phyloP scores from a whole-genome alignment of 1,140 invertebrate species.

The Agraylea sexmaculata region DNA sequence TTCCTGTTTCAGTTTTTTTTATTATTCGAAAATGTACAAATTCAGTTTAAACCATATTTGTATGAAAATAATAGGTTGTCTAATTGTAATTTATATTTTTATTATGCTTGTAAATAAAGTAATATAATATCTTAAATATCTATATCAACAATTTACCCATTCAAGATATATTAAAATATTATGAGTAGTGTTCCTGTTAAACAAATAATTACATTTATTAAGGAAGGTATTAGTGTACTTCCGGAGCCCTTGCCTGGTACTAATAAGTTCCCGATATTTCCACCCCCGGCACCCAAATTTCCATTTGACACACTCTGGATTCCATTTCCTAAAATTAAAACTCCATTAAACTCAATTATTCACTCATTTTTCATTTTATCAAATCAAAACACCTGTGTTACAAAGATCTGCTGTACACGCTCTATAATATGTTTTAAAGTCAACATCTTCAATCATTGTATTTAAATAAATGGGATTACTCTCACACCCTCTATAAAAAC shows the following conservation, averaged over 20 bases:
- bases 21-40: no score
- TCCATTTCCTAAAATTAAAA: conserved; percentile 30
- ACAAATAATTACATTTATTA: no score
- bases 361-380: neutral
- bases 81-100: no score
- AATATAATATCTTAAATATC: no score
- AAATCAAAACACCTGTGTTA: conserved; percentile 31
- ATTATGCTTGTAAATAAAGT: no score
- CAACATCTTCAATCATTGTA: conserved; percentile 33
- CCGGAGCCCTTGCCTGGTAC: conserved; percentile 31
- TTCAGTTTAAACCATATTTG: no score
- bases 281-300: conserved; percentile 24
- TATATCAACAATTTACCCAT: no score
- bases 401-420: conserved; percentile 38
- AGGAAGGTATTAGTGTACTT: no score
- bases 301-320: conserved; percentile 31
- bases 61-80: no score
- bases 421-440: conserved; percentile 35
- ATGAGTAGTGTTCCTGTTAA: no score
- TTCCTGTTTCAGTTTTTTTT: no score
- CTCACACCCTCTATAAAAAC: conserved; percentile 37
- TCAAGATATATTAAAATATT: no score
- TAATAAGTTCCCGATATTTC: conserved; percentile 28
- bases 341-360: neutral
- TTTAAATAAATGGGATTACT: conserved; percentile 34